phyloP scores from a whole-genome alignment of 1,140 invertebrate genomes.

The Lepidurus arcticus region DNA sequence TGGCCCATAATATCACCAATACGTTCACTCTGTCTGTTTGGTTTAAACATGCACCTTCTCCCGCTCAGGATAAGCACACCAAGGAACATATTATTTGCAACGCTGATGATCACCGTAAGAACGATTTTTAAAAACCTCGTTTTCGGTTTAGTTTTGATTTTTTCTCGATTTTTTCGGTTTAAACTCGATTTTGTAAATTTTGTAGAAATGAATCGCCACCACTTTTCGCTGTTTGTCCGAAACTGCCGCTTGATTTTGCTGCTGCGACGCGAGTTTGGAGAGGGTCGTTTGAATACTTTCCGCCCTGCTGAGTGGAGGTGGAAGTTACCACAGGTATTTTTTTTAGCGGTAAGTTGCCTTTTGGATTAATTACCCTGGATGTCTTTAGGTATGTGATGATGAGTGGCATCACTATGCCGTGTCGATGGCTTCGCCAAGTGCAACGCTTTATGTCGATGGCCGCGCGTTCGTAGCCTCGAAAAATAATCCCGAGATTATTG shows the following conservation, averaged over 20 bases:
- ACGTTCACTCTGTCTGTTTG: conserved; percentile 87
- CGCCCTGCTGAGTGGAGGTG: conserved; percentile 96
- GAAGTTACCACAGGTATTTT: conserved; percentile 68
- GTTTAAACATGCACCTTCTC: conserved; percentile 75
- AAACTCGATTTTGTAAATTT: conserved; percentile 37
- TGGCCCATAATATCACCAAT: conserved; percentile 60
- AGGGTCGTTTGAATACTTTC: conserved; percentile 89
- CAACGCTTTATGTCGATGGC: conserved; percentile 84
- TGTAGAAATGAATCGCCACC: conserved; percentile 94
- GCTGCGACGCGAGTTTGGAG: conserved; percentile 82
- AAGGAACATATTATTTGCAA: conserved; percentile 94
- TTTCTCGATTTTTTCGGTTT: conserved; percentile 22
- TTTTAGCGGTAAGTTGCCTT: not conserved
- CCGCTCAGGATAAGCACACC: conserved; percentile 69
- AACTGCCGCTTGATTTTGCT: conserved; percentile 93
- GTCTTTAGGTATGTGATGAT: conserved; percentile 79
- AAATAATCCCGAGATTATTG: conserved; percentile 91
- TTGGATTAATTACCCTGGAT: too few relatives aligned
- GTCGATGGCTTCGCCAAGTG: conserved; percentile 66
- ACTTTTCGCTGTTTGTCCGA: conserved; percentile 92
- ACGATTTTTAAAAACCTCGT: not conserved
- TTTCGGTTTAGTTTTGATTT: not conserved
- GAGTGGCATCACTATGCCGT: conserved; percentile 98
- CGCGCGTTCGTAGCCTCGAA: conserved; percentile 69
- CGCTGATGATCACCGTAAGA: conserved; percentile 90